Conservation (phyloP, 2,113 vertebrate species). For the Colaptes auratus region DNA sequence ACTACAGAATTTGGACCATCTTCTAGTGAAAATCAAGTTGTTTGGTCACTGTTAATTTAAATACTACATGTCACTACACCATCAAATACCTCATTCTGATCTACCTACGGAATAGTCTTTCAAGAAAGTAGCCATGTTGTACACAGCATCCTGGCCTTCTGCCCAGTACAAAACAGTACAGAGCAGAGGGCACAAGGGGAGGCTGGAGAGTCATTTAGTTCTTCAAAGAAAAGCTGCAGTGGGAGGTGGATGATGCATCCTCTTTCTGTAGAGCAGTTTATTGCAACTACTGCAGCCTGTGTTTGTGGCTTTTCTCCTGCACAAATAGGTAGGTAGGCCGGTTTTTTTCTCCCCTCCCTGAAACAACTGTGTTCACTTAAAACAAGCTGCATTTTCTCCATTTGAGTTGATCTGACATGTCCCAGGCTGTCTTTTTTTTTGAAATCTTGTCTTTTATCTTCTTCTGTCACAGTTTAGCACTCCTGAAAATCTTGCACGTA, state of each 20-base stretch:
- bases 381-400: neutral
- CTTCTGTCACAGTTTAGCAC: neutral
- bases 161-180: neutral
- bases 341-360: neutral
- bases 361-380: neutral
- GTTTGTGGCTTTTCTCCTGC: neutral
- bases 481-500: neutral
- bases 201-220: neutral
- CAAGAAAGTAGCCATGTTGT: neutral
- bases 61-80: neutral
- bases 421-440: accelerated
- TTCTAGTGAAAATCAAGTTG: neutral
- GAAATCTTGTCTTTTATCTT: neutral
- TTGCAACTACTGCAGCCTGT: neutral
- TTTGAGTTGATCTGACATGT: neutral
- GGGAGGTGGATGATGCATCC: neutral
- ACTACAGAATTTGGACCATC: neutral
- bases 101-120: neutral
- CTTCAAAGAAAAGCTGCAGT: neutral
- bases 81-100: neutral
- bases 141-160: neutral
- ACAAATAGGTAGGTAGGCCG: neutral
- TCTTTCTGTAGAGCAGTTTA: neutral
- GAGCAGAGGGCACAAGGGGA: neutral
- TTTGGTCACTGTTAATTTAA: neutral